Percentiles rank a stretch among this genome's conserved stretches.
Conservation (phyloP, 2,113 vertebrate genomes). For the Sula dactylatra region DNA sequence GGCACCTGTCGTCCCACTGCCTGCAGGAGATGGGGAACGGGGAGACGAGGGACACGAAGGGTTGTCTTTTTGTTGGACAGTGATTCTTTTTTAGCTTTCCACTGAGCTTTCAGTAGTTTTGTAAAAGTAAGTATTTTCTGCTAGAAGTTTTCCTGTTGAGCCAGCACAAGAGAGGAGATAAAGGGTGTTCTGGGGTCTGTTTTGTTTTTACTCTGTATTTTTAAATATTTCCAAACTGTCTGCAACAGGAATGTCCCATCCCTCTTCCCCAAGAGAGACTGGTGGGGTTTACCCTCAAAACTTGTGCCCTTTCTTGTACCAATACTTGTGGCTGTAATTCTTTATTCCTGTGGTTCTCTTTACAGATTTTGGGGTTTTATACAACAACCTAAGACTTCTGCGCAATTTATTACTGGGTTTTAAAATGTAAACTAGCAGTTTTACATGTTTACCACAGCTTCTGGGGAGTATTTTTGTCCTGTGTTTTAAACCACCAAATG, state of each 20-base stretch:
- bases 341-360: neutral
- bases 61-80: neutral
- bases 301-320: neutral
- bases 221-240: neutral
- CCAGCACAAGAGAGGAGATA: neutral
- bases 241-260: neutral
- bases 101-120: neutral
- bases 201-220: neutral
- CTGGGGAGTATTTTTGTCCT: neutral
- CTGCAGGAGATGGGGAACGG: neutral
- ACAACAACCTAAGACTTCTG: neutral
- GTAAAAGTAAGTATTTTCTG: neutral
- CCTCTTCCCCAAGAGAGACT: neutral
- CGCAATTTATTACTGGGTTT: neutral
- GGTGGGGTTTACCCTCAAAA: neutral
- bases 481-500: neutral
- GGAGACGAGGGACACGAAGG: fast-evolving
- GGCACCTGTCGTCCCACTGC: neutral
- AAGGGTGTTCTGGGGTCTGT: neutral
- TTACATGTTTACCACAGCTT: neutral
- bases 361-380: neutral
- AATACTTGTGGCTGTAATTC: neutral
- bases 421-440: neutral
- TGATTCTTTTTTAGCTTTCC: neutral
- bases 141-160: neutral